Evolutionary conservation across 2,113 vertebrate genomes (phyloP).

Genomic region (Chamaetylas fuelleborni): DNA sequence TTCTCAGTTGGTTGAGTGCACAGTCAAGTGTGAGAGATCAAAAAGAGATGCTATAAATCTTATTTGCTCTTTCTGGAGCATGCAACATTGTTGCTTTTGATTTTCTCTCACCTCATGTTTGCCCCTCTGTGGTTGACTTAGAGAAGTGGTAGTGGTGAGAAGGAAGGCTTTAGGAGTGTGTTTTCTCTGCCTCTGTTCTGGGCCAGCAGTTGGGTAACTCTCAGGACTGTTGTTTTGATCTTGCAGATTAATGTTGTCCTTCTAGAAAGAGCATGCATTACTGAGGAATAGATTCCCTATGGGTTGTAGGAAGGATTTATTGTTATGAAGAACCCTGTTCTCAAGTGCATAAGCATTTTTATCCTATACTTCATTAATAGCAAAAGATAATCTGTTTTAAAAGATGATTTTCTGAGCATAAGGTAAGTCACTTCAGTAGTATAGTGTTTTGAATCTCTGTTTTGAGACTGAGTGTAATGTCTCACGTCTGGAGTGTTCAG

Average conservation of each 20-base stretch:
- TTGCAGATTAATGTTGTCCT: neutral
- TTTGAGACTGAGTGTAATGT: neutral
- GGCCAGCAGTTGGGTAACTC: neutral
- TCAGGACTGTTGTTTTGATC: neutral
- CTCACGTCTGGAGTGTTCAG: neutral
- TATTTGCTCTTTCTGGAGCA: neutral
- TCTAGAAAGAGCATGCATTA: neutral
- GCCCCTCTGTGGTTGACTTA: neutral
- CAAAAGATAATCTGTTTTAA: neutral
- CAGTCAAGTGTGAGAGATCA: neutral
- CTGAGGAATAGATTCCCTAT: neutral
- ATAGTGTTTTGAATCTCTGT: neutral
- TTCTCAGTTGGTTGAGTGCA: neutral
- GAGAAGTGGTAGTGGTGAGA: neutral
- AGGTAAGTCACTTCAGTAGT: neutral
- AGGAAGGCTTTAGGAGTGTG: neutral
- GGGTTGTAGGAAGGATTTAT: neutral
- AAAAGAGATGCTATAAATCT: neutral
- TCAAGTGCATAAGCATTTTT: neutral
- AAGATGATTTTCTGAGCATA: neutral
- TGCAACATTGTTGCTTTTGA: neutral
- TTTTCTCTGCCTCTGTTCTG: neutral
- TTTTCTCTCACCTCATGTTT: neutral
- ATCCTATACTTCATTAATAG: neutral
- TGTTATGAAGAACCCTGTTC: neutral